Conservation (phyloP, 2,888 invertebrate species). For the Acrocera orbiculus region DNA sequence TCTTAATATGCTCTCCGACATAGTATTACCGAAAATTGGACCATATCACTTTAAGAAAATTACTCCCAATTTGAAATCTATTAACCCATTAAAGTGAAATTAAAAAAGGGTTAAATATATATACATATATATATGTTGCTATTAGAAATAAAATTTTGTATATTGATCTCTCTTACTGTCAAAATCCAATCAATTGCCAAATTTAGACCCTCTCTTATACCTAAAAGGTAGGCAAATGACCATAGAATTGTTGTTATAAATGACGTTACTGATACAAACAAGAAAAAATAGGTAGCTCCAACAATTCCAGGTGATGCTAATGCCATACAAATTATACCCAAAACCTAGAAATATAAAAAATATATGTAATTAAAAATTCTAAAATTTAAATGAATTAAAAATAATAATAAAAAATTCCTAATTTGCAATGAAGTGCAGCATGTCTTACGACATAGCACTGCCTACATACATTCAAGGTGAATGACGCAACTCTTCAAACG, state of each 20-base stretch:
- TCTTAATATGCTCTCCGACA: no score
- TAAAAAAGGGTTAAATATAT: no score
- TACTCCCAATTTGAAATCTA: no score
- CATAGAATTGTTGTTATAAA: conserved; percentile 71
- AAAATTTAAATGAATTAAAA: not conserved
- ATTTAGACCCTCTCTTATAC: conserved; percentile 59
- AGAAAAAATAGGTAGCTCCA: conserved; percentile 58
- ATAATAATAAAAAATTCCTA: no score
- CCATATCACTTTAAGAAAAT: no score
- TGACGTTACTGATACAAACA: conserved; percentile 64
- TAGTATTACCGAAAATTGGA: no score
- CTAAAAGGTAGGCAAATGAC: conserved; percentile 62
- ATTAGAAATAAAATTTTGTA: not conserved
- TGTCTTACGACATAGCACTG: no score
- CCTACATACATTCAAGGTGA: no score
- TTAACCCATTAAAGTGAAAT: no score
- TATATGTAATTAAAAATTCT: not conserved
- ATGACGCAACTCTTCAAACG: no score
- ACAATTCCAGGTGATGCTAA: conserved; percentile 51
- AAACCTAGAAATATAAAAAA: conserved; percentile 40
- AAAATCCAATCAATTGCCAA: conserved; percentile 70
- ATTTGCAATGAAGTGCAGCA: no score
- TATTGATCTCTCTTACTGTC: conserved; percentile 59
- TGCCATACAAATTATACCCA: conserved; percentile 75
- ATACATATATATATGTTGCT: no score